A percentile compares a stretch with the other conserved stretches of the same genome.
phyloP scores from a whole-genome alignment of 30 jellyfish, hydroid and myxozoan genomes.

The Mastigias papua region DNA sequence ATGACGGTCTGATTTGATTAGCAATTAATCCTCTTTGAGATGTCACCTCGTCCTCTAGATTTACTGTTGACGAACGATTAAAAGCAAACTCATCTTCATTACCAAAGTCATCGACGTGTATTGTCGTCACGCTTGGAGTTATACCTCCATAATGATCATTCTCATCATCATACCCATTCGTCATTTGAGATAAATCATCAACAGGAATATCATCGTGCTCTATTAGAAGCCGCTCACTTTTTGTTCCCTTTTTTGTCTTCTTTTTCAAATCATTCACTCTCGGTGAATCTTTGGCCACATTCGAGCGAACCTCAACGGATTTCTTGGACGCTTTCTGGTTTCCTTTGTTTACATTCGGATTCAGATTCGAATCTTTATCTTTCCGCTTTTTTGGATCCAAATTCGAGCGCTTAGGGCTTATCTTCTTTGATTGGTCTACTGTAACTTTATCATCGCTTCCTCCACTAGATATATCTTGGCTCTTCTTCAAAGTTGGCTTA shows the following conservation, averaged over 20 bases:
- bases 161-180: neutral
- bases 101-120: neutral
- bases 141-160: neutral
- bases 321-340: neutral
- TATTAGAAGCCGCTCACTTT: conserved; percentile 16
- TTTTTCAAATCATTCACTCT: neutral
- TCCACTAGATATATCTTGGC: neutral
- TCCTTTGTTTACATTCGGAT: neutral
- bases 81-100: conserved; percentile 23
- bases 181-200: neutral
- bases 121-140: neutral
- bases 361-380: neutral
- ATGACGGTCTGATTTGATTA: conserved; percentile 5
- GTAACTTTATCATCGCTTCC: neutral
- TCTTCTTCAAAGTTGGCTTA: neutral
- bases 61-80: conserved; percentile 72
- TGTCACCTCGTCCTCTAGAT: conserved; percentile 37
- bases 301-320: neutral
- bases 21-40: neutral
- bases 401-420: neutral
- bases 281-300: neutral
- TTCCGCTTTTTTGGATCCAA: conserved; percentile 9
- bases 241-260: neutral
- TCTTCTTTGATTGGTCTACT: neutral
- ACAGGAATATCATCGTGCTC: neutral